These are phyloP conservation scores for Capreolus pygargus DNA, from an alignment of 2,113 vertebrate genomes.

Conservation along the genomic window DNA sequence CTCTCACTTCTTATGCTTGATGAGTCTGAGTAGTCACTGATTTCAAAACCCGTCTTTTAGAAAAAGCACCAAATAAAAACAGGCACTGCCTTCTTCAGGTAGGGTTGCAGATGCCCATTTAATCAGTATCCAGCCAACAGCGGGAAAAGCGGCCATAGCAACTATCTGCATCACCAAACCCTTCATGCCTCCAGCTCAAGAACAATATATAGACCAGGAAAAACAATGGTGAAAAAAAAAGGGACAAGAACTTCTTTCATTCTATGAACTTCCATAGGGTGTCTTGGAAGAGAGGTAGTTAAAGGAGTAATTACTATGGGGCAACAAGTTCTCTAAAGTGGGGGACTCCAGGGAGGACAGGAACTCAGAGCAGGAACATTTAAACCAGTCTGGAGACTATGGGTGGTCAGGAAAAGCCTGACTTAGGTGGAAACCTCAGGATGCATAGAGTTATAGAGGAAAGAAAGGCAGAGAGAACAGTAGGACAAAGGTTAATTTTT, in stretches of 20 bases:
- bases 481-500: background rate
- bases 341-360: background rate
- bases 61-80: background rate
- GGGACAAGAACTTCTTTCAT: background rate
- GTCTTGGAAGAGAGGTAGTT: background rate
- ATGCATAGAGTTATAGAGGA: rapidly evolving
- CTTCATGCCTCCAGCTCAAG: background rate
- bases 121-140: background rate
- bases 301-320: background rate
- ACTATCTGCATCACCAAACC: background rate
- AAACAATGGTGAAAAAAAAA: background rate
- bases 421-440: background rate
- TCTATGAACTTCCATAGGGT: background rate
- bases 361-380: background rate
- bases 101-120: background rate
- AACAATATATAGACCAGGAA: background rate
- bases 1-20: background rate
- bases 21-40: background rate
- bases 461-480: background rate
- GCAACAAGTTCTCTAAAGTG: background rate
- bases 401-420: background rate
- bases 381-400: background rate
- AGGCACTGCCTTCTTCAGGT: background rate
- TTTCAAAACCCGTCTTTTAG: background rate
- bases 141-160: background rate